Base-by-base conservation (phyloP, 1,140 invertebrate species). In the Drosophila yakuba region DNA sequence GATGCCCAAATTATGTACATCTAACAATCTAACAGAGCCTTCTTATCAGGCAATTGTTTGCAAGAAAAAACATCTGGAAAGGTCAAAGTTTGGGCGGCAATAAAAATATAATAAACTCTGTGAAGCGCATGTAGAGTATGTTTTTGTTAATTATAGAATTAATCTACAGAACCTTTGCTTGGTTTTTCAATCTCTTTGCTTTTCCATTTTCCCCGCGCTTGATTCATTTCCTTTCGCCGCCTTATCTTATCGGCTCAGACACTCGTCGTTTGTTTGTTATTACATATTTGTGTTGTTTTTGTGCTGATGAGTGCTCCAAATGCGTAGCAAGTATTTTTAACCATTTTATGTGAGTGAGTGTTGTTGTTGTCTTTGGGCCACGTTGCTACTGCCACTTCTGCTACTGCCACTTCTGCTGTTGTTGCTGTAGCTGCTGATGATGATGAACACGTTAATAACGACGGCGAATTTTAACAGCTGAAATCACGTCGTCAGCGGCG, bases 371-470 rank as follows among this genome's bases (percentile, higher is more conserved):
- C 64, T 72, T 79, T 86, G 74, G 82, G 82, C 83, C 83, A 88
- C 79, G 83, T 86, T 88, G 61, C 69, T 56, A 48, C 38, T 5
- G 38, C 32, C 7, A 7, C 28, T 7, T 6, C 28, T 28, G 28
- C 28, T 20, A 20, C 20, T 20, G 20, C 2, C 20, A 20, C 20
- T 20, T 20, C 1, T 20, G 25, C 25, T 25, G 25, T 4, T 25
- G 4, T 4, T 4, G 4, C 4, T 4, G 25, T 4, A 4, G 25
- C 25, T 25, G 4, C 25, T 45, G 20, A 1, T 20, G 20, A 20
- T 2, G 20, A 20, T 56, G 45, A 83, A 88, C 82, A 88, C 85
- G 83, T 83, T 86, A 88, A 80, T 85, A 84, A 58, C 39, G 56
- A 48, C 45, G 35, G 23, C 45, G 38, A 57, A 76, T 81, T 47